Evolutionary conservation across 2,113 vertebrate genomes (phyloP), one percentile per base, ranked within the genome.

Genomic region (Lycocorax pyrrhopterus): DNA sequence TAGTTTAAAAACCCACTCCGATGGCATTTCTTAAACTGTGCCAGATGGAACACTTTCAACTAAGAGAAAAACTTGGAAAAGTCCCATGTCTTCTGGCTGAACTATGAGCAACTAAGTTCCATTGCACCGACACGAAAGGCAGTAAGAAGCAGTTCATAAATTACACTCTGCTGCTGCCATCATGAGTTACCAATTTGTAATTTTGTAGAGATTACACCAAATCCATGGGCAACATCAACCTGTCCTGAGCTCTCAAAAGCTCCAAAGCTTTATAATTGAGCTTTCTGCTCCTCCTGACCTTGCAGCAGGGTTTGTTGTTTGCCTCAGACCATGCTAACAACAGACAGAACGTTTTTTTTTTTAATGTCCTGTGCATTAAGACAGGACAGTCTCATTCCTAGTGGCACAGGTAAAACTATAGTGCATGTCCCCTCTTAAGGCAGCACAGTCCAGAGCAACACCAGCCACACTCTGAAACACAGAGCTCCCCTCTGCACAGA

Each of bases 31-130:
- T 77, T 89, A 78, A 92, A 68, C 41, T 46, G 39, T 83, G 59
- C 77, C 80, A 94, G 68, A 59, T 58, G 69, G 84, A 94, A 95
- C n/a, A 63, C 5, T 94, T 87, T 95, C 72, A 91, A 3, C n/a
- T 47, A 84, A 68, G 75, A 85, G 33, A 67, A 79, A 71, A 96
- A 75, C 78, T 62, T 94, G 75, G 92, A 95, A 66, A 94, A 77
- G 51, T 68, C 81, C 41, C 47, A 67, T 58, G 60, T 93, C 22
- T 84, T 93, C 71, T 56, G 81, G 92, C 60, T 5, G 17, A 93
- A 84, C 66, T 77, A 29, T n/a, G 66, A 87, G 84, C 32, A 23
- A 56, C 51, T 64, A 60, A 76, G 62, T 93, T 95, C 86, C 77
- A 84, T 39, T 80, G 76, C 71, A 79, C 44, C 2, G 0, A 81